Conservation (phyloP, 2,797 vertebrate genomes). For the Hyperoplus immaculatus region DNA sequence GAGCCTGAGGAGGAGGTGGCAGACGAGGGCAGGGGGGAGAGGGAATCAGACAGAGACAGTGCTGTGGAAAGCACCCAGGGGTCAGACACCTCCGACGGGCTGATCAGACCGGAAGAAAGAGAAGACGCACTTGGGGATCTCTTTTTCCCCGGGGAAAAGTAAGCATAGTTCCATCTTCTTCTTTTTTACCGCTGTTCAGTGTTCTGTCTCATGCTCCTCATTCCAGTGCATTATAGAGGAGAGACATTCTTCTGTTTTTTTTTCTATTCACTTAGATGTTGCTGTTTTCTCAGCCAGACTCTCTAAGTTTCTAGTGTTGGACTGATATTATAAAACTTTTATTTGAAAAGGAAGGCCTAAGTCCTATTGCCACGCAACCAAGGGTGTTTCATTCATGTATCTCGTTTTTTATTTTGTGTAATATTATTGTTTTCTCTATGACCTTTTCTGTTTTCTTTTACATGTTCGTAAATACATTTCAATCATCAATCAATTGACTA, state of each 20-base stretch:
- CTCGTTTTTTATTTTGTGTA: no score
- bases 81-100: conserved; percentile 88
- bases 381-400: no score
- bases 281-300: neutral
- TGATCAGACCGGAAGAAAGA: conserved; percentile 84
- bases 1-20: conserved; percentile 79
- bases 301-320: neutral
- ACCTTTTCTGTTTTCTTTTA: no score
- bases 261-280: neutral
- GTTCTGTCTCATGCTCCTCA: conserved; percentile 3
- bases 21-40: conserved; percentile 82
- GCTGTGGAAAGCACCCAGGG: conserved; percentile 90
- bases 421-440: no score
- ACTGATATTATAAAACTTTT: neutral
- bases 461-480: no score
- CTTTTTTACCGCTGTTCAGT: neutral
- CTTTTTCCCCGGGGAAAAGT: conserved; percentile 92
- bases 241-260: neutral
- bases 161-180: conserved; percentile 65
- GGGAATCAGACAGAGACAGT: conserved; percentile 93
- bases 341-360: neutral
- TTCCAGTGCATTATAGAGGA: neutral
- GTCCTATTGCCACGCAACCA: neutral
- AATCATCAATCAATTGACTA: neutral
- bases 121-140: conserved; percentile 85